Conservation (phyloP, 2,888 invertebrate species). For the Achlya flavicornis region DNA sequence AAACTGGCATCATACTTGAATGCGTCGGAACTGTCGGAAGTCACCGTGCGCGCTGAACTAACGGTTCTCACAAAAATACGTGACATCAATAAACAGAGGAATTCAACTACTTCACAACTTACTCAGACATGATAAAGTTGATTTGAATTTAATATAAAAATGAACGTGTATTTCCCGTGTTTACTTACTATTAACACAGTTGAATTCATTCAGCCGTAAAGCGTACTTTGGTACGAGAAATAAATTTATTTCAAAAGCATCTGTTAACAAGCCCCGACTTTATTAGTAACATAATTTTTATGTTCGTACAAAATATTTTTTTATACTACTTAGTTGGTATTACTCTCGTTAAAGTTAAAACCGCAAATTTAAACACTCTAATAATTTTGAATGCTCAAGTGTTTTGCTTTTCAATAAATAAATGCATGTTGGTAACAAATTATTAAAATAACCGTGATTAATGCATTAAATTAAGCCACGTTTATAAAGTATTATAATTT, state of each 20-base stretch:
- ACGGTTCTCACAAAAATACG: no score
- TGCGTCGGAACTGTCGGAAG: no score
- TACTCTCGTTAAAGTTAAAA: neutral
- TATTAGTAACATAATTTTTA: neutral
- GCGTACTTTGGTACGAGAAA: conserved; percentile 19
- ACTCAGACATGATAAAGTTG: conserved; percentile 27
- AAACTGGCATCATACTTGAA: no score
- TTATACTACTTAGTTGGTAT: neutral
- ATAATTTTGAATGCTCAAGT: neutral
- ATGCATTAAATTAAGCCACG: no score
- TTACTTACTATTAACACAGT: conserved; percentile 10
- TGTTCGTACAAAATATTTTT: neutral
- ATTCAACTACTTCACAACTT: neutral
- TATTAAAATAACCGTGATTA: no score
- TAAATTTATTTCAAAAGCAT: conserved; percentile 23
- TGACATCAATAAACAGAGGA: no score
- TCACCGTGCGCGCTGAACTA: no score
- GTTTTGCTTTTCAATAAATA: neutral
- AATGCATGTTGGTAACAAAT: no score
- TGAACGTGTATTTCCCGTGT: conserved; percentile 20
- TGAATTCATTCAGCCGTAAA: conserved; percentile 25
- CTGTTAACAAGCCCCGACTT: conserved; percentile 13
- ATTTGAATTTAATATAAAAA: conserved; percentile 35
- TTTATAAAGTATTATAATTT: no score
- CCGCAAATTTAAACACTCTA: neutral